Conservation (phyloP, 2,113 vertebrate species). For the Clarias macrocephalus region DNA sequence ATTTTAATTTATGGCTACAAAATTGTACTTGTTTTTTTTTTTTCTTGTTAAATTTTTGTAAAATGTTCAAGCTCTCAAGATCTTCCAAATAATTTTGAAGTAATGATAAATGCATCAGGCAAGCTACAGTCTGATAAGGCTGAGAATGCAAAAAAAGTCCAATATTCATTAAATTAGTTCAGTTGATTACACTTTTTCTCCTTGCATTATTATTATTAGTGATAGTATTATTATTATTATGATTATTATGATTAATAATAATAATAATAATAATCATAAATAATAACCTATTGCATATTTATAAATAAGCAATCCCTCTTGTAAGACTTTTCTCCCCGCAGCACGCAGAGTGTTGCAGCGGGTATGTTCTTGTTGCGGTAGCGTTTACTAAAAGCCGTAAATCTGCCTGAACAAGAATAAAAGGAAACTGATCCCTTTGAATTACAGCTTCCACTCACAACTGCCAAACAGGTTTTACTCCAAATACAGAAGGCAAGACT, state of each 20-base stretch:
- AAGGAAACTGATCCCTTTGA: conserved; percentile 58
- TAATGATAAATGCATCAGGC: not conserved
- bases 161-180: not conserved
- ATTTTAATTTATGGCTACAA: not conserved
- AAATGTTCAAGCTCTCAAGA: not conserved
- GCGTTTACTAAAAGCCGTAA: conserved; percentile 59
- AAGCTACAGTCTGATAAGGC: not conserved
- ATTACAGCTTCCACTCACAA: conserved; percentile 50
- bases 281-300: not conserved
- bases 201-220: not conserved
- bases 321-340: not conserved
- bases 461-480: conserved; percentile 56
- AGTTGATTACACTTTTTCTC: not conserved
- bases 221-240: not conserved
- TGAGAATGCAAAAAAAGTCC: not conserved
- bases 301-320: not conserved
- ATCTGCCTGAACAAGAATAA: conserved; percentile 62
- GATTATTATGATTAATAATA: not conserved
- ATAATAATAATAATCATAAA: too few relatives aligned
- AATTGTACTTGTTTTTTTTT: not conserved
- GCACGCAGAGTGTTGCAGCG: not conserved
- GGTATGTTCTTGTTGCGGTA: conserved; percentile 3
- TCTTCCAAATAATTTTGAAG: not conserved
- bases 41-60: not conserved
- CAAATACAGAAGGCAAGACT: conserved; percentile 29